Evolutionary conservation across 1,140 invertebrate species (phyloP), one percentile per base, ranked within the genome.

Genomic region (Camponotus vicinus): DNA sequence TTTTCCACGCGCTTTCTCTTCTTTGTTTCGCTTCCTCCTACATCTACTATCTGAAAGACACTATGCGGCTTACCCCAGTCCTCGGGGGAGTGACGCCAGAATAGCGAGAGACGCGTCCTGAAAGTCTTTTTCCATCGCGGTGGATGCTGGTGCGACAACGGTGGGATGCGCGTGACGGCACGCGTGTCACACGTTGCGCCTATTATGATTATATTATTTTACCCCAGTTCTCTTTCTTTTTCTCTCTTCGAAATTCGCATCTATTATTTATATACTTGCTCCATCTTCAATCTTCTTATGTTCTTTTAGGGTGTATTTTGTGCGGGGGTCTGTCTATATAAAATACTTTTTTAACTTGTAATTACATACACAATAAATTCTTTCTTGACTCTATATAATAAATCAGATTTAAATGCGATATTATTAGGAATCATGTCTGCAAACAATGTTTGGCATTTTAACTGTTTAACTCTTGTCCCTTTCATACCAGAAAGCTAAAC

Each of bases 121-220:
- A 86, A 89, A 87, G 88, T 79, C 86, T 90, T 87, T 89, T 83
- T 57, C 27, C 32, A 70, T 71, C 57, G 21, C 18, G 66, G 34
- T 52, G 49, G 13, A 63, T 75, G 55, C 55, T 11, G 27, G 21
- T 15, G 45, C 75, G 73, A 52, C 27, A 34, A 75, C 59, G 45
- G 45, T 63, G 75, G 64, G 71, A 85, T 87, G 63, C 42, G 76
- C 45, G 70, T 84, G 88, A 92, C 87, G 90, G 88, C 89, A 92
- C 89, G 91, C 90, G 91, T 88, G 87, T 92, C 89, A 92, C 90
- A 90, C 92, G 90, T 93, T 86, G 86, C 87, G 89, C 87, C 86
- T 85, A 85, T 86, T 83, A 93, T 93, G 93, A 94, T 95, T 94
- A 92, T 92, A 90, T 94, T 95, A 94, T 93, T 92, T 88, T 87